These are phyloP conservation scores for Drosophila pseudoobscura DNA, from an alignment of 1,140 invertebrate genomes.

Conservation along the genomic window DNA sequence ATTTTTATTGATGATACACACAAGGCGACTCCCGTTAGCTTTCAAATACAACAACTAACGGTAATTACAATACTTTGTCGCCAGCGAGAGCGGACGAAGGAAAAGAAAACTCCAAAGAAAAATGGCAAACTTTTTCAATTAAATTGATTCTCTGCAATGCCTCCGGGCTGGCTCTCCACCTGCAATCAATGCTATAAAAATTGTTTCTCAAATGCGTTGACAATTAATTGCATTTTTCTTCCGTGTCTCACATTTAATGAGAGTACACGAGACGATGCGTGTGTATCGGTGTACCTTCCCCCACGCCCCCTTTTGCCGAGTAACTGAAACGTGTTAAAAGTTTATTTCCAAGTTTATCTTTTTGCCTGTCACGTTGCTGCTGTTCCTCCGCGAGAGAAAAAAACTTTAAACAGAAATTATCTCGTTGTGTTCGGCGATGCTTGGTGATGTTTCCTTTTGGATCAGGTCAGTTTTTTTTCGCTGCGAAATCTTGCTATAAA, in stretches of 20 bases:
- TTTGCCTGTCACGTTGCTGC: conserved; percentile 42
- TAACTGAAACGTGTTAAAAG: conserved; percentile 58
- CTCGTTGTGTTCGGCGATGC: conserved; percentile 41
- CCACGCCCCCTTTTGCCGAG: conserved; percentile 2
- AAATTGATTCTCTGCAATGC: conserved; percentile 34
- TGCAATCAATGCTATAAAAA: conserved; percentile 60
- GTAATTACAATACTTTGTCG: conserved; percentile 51
- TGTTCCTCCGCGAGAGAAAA: conserved; percentile 1
- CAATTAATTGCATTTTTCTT: conserved; percentile 69
- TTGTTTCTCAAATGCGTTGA: conserved; percentile 55
- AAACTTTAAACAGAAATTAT: conserved; percentile 57
- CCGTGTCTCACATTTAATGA: conserved; percentile 49
- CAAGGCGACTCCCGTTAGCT: conserved; percentile 15
- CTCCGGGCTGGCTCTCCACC: conserved; percentile 1
- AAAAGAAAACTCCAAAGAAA: conserved; percentile 7
- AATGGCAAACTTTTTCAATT: conserved; percentile 67
- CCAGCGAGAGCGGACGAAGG: background rate
- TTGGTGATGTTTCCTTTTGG: conserved; percentile 12
- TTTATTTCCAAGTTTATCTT: conserved; percentile 41
- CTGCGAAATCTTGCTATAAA: conserved; percentile 34
- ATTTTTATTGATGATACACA: conserved; percentile 64
- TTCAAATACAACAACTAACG: conserved; percentile 29
- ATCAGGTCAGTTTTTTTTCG: conserved; percentile 37
- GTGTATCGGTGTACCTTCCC: no score
- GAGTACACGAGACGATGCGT: background rate